Base-by-base conservation (phyloP, 2,888 invertebrate species). In the Drosophila buzzatii region DNA sequence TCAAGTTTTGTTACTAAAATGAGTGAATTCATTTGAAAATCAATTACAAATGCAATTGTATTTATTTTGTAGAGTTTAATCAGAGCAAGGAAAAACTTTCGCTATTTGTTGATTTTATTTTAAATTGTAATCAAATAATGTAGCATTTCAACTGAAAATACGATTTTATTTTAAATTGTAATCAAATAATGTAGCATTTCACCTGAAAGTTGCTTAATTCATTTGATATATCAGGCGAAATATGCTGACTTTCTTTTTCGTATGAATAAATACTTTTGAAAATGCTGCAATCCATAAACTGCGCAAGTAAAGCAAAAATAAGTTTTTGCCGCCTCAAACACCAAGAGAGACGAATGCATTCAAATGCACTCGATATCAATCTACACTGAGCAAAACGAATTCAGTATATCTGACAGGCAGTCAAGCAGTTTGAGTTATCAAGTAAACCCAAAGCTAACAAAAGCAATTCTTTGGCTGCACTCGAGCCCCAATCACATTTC, bases 321-420 rank as follows among this genome's bases (percentile, higher is more conserved):
- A 49, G 9, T 47, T 27, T 47, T 27, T 9, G 2, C 5, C 18
- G 14, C 51, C 3, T 23, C 3, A 23, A 45, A 14, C 7, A 10
- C n/a, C n/a, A 10, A 10, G 20, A 20, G 59, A 62, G 12, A 70
- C 51, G 39, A 42, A 18, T 56, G 57, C 69, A 74, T 89, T 68
- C 61, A 33, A 33, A 51, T 47, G 9, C 47, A 47, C 16, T 47
- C 47, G 47, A 47, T 47, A 27, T 47, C 47, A n/a, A 16, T 10
- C 1, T 8, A 23, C 14, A 23, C 7, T 3, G 20, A 23, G 45
- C 23, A 44, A 8, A 45, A 20, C 23, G 16, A 16, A 47, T 27
- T 47, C n/a, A 31, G 31, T 10, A n/a, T 12, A 49, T 31, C 3
- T 49, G 31, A 47, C 27, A 61, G 23, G 27, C 23, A 45, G 45